Percentiles rank a stretch among this genome's conserved stretches.
Conservation (phyloP, 2,797 vertebrate species). For the Tarsius wallacei region DNA sequence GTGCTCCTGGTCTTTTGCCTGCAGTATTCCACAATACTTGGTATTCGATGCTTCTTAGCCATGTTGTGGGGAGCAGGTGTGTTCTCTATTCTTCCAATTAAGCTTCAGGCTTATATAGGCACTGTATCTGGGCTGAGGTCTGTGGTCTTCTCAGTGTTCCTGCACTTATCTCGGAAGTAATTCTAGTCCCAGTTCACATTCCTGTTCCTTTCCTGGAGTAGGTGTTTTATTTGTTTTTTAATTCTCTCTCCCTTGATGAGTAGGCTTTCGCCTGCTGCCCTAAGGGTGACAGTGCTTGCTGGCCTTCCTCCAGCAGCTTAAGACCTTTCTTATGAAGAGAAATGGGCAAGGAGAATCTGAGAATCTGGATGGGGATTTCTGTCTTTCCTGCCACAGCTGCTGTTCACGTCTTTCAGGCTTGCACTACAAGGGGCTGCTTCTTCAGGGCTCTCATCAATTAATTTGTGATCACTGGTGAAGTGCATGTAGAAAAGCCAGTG, state of each 20-base stretch:
- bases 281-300: background rate
- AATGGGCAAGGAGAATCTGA: background rate
- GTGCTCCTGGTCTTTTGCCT: background rate
- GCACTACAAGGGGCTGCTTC: background rate
- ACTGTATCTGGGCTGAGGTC: background rate
- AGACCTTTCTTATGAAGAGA: conserved; percentile 39
- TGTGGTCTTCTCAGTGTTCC: background rate
- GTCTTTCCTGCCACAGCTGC: background rate
- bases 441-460: background rate
- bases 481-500: background rate
- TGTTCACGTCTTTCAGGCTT: background rate
- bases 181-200: background rate
- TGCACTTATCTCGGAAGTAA: background rate
- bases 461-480: background rate
- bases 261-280: background rate
- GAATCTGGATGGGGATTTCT: background rate
- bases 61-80: background rate
- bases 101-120: background rate
- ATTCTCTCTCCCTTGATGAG: background rate
- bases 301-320: background rate
- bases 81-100: background rate
- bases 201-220: background rate
- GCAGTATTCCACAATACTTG: background rate
- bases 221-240: background rate
- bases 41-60: background rate